Conservation (phyloP, 2,888 invertebrate species). For the Siphlonurus alternatus region DNA sequence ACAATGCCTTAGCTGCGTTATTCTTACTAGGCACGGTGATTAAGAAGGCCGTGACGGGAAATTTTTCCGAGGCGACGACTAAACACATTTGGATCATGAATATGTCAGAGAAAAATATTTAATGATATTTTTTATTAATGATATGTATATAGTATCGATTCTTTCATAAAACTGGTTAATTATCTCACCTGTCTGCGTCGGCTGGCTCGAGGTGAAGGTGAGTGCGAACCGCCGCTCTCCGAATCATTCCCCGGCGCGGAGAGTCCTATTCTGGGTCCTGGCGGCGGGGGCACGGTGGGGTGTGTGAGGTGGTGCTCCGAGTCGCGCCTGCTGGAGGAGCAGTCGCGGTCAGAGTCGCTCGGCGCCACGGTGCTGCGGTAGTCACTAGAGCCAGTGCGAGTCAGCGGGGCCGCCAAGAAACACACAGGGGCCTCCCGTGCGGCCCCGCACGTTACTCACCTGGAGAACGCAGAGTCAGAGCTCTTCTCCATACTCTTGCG, state of each 20-base stretch:
- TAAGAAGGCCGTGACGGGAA: too few relatives aligned
- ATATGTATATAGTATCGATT: background rate
- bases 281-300: slow-evolving; percentile 8
- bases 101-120: slow-evolving; percentile 6
- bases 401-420: slow-evolving; percentile 5
- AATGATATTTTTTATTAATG: background rate
- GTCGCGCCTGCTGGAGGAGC: slow-evolving; percentile 49
- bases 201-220: slow-evolving; percentile 69
- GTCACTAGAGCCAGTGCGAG: slow-evolving; percentile 45
- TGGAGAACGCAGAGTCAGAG: slow-evolving; percentile 83
- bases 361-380: slow-evolving; percentile 81
- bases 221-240: slow-evolving; percentile 75
- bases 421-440: background rate
- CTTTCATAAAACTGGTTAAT: background rate
- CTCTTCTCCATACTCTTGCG: slow-evolving; percentile 82
- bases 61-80: too few relatives aligned
- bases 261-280: slow-evolving; percentile 39
- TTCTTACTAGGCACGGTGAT: too few relatives aligned
- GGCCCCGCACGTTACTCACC: slow-evolving; percentile 33
- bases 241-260: slow-evolving; percentile 55
- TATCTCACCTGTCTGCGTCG: slow-evolving; percentile 51
- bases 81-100: slow-evolving; percentile 1
- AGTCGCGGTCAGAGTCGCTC: slow-evolving; percentile 78
- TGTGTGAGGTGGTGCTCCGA: slow-evolving; percentile 31
- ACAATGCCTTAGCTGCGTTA: too few relatives aligned